These are phyloP conservation scores for Lagocephalus sceleratus DNA, from an alignment of 2,797 vertebrate species.

Conservation along the genomic window DNA sequence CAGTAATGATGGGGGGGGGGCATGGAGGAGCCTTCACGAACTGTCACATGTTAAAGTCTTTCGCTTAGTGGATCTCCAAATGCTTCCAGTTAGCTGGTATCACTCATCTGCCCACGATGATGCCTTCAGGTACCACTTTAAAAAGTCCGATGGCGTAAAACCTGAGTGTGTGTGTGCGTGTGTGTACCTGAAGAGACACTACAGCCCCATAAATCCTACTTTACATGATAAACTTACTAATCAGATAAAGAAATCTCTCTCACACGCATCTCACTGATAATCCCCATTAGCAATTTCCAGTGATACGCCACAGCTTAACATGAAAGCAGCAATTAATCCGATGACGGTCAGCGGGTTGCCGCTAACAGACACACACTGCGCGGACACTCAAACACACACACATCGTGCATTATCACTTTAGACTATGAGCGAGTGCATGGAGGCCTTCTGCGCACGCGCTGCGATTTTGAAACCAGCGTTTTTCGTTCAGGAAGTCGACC, in stretches of 20 bases:
- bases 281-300: slow-evolving; percentile 69
- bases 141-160: neutral
- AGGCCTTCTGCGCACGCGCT: neutral
- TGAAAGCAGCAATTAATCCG: slow-evolving; percentile 70
- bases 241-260: slow-evolving; percentile 55
- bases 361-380: slow-evolving; percentile 7
- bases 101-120: too few relatives aligned
- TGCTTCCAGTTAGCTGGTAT: slow-evolving; percentile 27
- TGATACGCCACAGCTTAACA: slow-evolving; percentile 63
- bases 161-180: slow-evolving; percentile 1
- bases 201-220: slow-evolving; percentile 52
- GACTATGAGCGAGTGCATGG: too few relatives aligned
- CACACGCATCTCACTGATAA: slow-evolving; percentile 61
- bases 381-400: slow-evolving; percentile 4
- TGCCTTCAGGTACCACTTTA: slow-evolving; percentile 3
- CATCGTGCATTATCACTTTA: too few relatives aligned
- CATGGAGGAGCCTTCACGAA: too few relatives aligned
- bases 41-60: too few relatives aligned
- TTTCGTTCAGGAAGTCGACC: too few relatives aligned
- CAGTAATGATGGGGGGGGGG: too few relatives aligned
- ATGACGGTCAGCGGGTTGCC: slow-evolving; percentile 56
- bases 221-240: slow-evolving; percentile 68
- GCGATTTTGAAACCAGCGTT: too few relatives aligned
- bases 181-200: slow-evolving; percentile 2
- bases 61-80: slow-evolving; percentile 57